Conservation (phyloP, 92 coral and sea anemone genomes). For the Porites evermanni region DNA sequence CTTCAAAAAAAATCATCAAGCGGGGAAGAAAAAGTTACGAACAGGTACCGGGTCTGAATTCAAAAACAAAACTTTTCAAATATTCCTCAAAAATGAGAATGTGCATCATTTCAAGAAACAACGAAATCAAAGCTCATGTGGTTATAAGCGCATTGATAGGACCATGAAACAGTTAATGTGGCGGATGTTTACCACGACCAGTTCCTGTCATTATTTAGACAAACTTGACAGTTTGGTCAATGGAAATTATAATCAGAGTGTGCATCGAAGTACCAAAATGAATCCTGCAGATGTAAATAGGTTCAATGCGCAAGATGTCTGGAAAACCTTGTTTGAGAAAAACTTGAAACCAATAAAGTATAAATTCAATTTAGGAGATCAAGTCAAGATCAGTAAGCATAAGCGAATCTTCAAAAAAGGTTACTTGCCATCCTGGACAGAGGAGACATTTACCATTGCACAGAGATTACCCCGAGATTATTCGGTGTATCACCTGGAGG, state of each 20-base stretch:
- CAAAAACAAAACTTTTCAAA: not conserved
- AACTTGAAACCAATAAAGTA: not conserved
- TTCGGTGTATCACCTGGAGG: not conserved
- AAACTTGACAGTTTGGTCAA: not conserved
- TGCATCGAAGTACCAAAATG: not conserved
- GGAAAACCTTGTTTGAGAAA: not conserved
- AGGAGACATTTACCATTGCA: not conserved
- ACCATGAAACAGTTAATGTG: not conserved
- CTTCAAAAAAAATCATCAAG: not conserved
- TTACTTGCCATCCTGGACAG: not conserved
- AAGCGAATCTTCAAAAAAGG: not conserved
- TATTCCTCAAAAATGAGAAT: not conserved
- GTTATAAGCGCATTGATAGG: not conserved
- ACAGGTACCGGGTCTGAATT: not conserved
- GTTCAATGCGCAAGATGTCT: not conserved
- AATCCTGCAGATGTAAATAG: not conserved
- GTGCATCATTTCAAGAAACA: not conserved
- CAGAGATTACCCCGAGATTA: not conserved
- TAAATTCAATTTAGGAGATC: not conserved
- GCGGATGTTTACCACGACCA: not conserved
- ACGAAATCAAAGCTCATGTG: not conserved
- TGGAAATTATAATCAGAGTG: not conserved
- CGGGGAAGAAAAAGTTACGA: not conserved
- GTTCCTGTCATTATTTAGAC: not conserved
- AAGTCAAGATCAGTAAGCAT: conserved; percentile 1